phyloP scores from a whole-genome alignment of 2,888 invertebrate genomes.

The Acronicta aceris region DNA sequence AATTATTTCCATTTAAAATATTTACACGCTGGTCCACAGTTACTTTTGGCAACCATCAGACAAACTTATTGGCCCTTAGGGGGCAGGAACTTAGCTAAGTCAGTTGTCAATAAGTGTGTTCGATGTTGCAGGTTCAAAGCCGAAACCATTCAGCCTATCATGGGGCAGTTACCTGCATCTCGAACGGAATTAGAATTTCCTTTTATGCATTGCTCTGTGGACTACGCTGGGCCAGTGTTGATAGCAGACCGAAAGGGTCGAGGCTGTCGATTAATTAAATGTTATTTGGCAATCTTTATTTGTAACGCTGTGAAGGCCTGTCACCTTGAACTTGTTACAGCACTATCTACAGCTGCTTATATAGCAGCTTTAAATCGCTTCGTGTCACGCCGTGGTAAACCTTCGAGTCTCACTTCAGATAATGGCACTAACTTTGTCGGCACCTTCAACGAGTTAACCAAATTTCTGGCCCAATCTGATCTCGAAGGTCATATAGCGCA shows the following conservation, averaged over 20 bases:
- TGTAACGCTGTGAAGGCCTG: not conserved
- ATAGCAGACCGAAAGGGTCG: not conserved
- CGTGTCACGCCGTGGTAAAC: too few relatives aligned
- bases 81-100: not conserved
- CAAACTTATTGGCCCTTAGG: not conserved
- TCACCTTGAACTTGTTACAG: not conserved
- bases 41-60: not conserved
- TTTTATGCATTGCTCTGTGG: not conserved
- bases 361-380: too few relatives aligned
- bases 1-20: not conserved
- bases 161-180: not conserved
- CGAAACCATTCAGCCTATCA: not conserved
- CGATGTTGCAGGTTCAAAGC: not conserved
- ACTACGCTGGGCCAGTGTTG: not conserved
- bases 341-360: too few relatives aligned
- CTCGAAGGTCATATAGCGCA: too few relatives aligned
- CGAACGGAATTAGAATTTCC: not conserved
- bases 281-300: not conserved
- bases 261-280: not conserved
- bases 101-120: not conserved
- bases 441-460: too few relatives aligned
- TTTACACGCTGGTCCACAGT: not conserved
- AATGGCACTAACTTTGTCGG: too few relatives aligned
- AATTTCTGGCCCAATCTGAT: too few relatives aligned
- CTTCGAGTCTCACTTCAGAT: too few relatives aligned